Percentiles rank a stretch among this genome's conserved stretches.
phyloP scores from a whole-genome alignment of 2,797 vertebrate genomes.

The Buceros bicornis region DNA sequence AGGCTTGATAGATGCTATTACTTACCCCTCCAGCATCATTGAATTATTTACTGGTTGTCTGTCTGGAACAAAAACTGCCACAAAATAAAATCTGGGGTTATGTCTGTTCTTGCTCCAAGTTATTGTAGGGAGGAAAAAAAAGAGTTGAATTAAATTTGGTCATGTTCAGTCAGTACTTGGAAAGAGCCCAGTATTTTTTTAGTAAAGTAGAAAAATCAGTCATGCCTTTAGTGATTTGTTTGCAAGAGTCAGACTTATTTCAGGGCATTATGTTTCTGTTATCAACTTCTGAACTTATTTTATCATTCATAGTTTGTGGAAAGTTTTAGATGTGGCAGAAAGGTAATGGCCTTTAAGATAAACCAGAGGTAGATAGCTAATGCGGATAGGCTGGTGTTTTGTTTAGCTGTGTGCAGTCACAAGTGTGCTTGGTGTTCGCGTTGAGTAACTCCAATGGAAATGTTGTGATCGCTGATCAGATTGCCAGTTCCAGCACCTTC shows the following conservation, averaged over 20 bases:
- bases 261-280: constrained; percentile 20
- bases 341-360: neutral
- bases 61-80: neutral
- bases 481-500: constrained; percentile 33
- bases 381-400: neutral
- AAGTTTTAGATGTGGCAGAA: neutral
- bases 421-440: neutral
- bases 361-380: neutral
- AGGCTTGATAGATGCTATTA: neutral
- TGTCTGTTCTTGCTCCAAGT: constrained; percentile 50
- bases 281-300: neutral
- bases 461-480: neutral
- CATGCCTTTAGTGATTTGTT: constrained; percentile 47
- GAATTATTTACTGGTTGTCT: constrained; percentile 3
- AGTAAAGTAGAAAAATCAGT: constrained; percentile 45
- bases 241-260: constrained; percentile 26
- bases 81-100: constrained; percentile 6
- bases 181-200: constrained; percentile 56
- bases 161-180: constrained; percentile 31
- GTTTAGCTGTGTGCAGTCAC: constrained; percentile 20
- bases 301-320: constrained; percentile 8
- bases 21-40: neutral
- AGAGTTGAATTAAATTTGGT: constrained; percentile 26
- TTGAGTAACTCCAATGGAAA: constrained; percentile 37
- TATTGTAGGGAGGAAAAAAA: constrained; percentile 38